Evolutionary conservation across 2,888 invertebrate genomes (phyloP), one percentile per base, ranked within the genome.

Genomic region (Anoplius nigerrimus): DNA sequence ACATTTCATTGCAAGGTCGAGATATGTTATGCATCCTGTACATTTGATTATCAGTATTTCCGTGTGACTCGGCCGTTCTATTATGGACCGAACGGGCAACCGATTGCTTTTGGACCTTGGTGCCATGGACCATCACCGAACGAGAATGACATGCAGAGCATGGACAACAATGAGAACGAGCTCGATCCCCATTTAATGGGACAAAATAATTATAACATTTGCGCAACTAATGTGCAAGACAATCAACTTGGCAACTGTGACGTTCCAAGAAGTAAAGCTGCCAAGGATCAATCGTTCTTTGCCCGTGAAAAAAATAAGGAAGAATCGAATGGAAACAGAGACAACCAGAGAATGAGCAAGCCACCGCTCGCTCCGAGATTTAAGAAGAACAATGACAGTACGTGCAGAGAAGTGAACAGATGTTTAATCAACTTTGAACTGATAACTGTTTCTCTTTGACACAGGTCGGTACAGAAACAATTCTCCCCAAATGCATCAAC

Each of bases 371-470:
- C 81, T 43, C 79, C 83, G 3, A 72, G 85, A 60, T 84, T 82
- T 62, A 84, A 82, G 43, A 84, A 73, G 66, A 81, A 74, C 66
- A 68, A 68, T 16, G 81, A 81, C 13, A 78, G 83, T 83, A 76
- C 61, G 21, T 18, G 52, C 18, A 21, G 2, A 16, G 21, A 53
- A 56, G 22, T 24, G 18, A 54, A 21, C n/a, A n/a, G n/a, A n/a
- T n/a, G n/a, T n/a, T n/a, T n/a, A n/a, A n/a, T 34, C n/a, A 1
- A 18, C 5, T 55, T 51, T 22, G 27, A 46, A 54, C 4, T 43
- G 59, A 59, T 21, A 53, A 65, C 13, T 52, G 13, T 8, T 18
- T 4, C 42, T 20, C 34, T 54, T 53, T 20, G 55, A 67, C 55
- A 2, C 56, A 83, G 83, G 67, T 65, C 80, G 81, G 15, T 69